Base-by-base conservation (phyloP, 1,140 invertebrate genomes). In the Plutomurus gul region DNA sequence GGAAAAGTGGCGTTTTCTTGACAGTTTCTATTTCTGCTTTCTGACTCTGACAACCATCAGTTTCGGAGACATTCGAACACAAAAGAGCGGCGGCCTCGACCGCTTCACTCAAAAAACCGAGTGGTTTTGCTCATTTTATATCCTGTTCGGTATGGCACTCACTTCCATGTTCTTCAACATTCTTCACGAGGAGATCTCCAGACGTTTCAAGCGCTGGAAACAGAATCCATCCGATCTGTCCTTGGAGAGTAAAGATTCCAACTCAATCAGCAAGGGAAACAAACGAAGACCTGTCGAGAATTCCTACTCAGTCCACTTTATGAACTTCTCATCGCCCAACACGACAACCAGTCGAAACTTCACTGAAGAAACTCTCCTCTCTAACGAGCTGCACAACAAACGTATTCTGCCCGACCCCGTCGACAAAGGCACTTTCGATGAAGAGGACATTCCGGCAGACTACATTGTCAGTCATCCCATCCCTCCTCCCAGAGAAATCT, bases 101-200 rank as follows among this genome's bases (percentile, higher is more conserved):
- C 84, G 88, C 13, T 78, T 81, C 65, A 56, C 80, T 47, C 71
- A 91, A 82, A 88, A 88, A 18, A 93, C 92, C 1, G 89, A 94
- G 49, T 95, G 94, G 94, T 95, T 96, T 86, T 96, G 95, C 87
- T 96, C 96, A 47, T 90, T 97, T 81, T 99, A 99, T 87, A 94
- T 99, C 77, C 93, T 99, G 87, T 93, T 95, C 33, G 97, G 97
- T 1, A 93, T 99, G 89, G 95, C 96, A 0, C 87, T 99, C 39
- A 96, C 97, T n/a, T 95, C 96, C 33, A 98, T 98, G 95, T 98
- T 96, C 84, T 98, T 98, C 88, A 97, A 97, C 86, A 92, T 99
- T 37, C 92, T 99, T 74, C 96, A 99, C 87, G 96, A 98, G 85
- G 94, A 96, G 85, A 94, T 96, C 16, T 82, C 80, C 0, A 43